Conservation (phyloP, 2,113 vertebrate species). For the Tylochromis polylepis region DNA sequence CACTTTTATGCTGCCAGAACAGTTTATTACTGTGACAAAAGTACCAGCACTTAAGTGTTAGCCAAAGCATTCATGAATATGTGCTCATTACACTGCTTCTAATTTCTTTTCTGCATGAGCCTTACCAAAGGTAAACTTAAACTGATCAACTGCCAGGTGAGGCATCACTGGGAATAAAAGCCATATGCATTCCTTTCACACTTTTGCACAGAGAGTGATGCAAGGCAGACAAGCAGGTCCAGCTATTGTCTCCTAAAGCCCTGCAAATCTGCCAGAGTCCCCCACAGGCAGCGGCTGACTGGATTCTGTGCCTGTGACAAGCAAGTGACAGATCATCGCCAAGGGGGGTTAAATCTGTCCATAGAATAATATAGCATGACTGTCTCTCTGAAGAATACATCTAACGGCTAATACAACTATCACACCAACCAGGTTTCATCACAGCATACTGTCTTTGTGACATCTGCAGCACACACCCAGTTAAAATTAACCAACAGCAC, state of each 20-base stretch:
- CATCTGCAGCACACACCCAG: background rate
- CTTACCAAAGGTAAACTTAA: constrained; percentile 12
- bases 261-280: constrained; percentile 46
- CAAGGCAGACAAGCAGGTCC: constrained; percentile 42
- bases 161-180: constrained; percentile 23
- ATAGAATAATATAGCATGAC: constrained; percentile 48
- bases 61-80: background rate
- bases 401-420: background rate
- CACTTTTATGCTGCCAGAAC: background rate
- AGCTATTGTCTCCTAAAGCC: constrained; percentile 48
- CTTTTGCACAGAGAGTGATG: constrained; percentile 17
- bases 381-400: constrained; percentile 29
- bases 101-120: background rate
- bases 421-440: constrained; percentile 6
- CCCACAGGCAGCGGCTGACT: constrained; percentile 34
- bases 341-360: constrained; percentile 15
- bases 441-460: background rate
- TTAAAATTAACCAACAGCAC: background rate
- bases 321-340: constrained; percentile 51
- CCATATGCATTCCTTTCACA: constrained; percentile 16
- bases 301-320: constrained; percentile 37
- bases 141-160: constrained; percentile 9
- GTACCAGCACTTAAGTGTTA: background rate
- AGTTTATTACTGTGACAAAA: background rate
- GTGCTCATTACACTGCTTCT: background rate